A percentile compares a stretch with the other conserved stretches of the same genome.
Evolutionary conservation across 2,888 invertebrate species (phyloP).

Genomic region (Melipona bicolor): DNA sequence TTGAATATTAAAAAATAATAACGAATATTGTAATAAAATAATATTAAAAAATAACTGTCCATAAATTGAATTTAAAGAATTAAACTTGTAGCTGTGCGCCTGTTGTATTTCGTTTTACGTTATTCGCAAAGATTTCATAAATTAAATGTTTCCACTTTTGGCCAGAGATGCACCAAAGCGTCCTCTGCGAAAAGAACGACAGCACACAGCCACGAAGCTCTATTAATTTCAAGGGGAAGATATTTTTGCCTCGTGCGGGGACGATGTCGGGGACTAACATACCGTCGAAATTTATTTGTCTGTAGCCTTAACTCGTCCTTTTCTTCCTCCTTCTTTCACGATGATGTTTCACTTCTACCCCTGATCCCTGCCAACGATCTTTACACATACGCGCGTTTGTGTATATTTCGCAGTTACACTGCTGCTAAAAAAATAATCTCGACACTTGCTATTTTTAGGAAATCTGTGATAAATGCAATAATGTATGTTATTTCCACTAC

Average conservation of each 20-base stretch:
- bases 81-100: too few species aligned
- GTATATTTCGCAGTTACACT: too few species aligned
- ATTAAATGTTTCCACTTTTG: background rate
- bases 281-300: slow-evolving; percentile 11
- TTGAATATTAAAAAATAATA: too few species aligned
- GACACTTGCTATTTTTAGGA: too few species aligned
- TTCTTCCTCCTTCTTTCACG: background rate
- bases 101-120: too few species aligned
- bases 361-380: background rate
- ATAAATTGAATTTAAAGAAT: too few species aligned
- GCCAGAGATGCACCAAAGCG: slow-evolving; percentile 25
- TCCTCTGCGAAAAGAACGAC: slow-evolving; percentile 4
- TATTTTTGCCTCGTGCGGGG: slow-evolving; percentile 30
- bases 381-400: background rate
- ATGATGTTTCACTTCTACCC: background rate
- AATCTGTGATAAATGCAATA: too few species aligned
- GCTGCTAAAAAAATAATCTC: too few species aligned
- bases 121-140: background rate
- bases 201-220: slow-evolving; percentile 39
- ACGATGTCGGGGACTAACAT: background rate
- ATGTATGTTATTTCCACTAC: too few species aligned
- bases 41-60: too few species aligned
- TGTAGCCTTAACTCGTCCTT: background rate
- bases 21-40: too few species aligned
- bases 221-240: slow-evolving; percentile 53